A percentile compares a stretch with the other conserved stretches of the same genome.
Conservation (phyloP, 2,113 vertebrate genomes). For the Pomatorhinus ruficollis region DNA sequence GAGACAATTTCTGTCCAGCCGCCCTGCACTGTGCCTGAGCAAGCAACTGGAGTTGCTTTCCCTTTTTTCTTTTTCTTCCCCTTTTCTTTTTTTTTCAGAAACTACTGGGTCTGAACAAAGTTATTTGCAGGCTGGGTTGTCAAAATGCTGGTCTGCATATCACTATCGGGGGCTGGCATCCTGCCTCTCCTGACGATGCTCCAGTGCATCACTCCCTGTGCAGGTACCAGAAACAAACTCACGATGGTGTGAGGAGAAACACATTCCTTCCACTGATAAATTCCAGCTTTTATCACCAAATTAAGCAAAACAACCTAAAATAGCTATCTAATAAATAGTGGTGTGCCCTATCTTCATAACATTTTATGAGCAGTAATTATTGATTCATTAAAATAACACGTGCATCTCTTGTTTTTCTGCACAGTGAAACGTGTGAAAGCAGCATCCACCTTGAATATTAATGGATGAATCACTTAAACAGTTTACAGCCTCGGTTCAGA, state of each 20-base stretch:
- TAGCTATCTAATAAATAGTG: neutral
- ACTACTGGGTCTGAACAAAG: neutral
- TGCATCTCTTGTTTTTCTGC: neutral
- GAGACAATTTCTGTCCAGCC: neutral
- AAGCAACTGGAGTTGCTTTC: neutral
- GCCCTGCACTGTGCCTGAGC: neutral
- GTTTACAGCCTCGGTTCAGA: neutral
- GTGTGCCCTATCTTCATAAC: neutral
- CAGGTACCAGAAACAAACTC: neutral
- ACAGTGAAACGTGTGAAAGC: neutral
- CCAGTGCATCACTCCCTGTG: neutral
- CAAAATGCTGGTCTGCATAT: neutral
- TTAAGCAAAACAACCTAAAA: neutral
- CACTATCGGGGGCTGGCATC: neutral
- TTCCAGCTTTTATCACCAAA: neutral
- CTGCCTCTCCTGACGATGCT: neutral
- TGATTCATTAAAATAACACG: neutral
- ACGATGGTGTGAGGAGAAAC: neutral
- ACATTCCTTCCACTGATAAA: neutral
- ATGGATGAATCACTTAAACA: neutral
- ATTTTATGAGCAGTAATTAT: neutral
- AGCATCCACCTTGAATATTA: neutral
- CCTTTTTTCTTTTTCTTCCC: too few species aligned
- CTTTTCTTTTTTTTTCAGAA: neutral
- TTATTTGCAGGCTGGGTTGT: neutral